Conservation (phyloP, 2,113 vertebrate genomes). For the Spea multiplicata region DNA sequence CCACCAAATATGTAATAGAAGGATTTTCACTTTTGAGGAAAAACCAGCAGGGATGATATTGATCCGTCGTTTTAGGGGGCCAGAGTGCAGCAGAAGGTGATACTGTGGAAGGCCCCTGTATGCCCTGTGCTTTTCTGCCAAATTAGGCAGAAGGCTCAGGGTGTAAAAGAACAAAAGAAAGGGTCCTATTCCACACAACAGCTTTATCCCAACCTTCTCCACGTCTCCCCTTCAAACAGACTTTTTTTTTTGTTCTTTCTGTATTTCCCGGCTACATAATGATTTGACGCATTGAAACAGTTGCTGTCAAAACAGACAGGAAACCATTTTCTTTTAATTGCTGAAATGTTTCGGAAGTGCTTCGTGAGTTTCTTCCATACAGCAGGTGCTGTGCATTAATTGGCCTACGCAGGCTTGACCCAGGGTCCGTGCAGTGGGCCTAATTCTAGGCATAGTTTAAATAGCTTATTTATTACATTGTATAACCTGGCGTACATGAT, state of each 20-base stretch:
- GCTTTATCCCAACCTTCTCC: conserved; percentile 57
- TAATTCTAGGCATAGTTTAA: conserved; percentile 76
- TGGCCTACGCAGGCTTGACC: conserved; percentile 94
- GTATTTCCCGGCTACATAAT: conserved; percentile 82
- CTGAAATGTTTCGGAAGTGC: conserved; percentile 83
- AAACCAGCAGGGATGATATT: conserved; percentile 86
- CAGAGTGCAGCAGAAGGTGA: conserved; percentile 87
- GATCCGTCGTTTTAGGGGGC: conserved; percentile 86
- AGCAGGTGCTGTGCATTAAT: conserved; percentile 97
- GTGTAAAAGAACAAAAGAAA: conserved; percentile 73
- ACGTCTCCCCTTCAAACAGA: conserved; percentile 61
- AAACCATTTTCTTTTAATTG: conserved; percentile 87
- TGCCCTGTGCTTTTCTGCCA: conserved; percentile 95
- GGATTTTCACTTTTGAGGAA: conserved; percentile 85
- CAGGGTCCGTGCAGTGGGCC: conserved; percentile 78
- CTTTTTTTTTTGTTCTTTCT: conserved; percentile 68
- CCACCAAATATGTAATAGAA: conserved; percentile 72
- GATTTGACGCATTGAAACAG: conserved; percentile 80
- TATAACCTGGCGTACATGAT: conserved; percentile 76
- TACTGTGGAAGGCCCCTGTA: conserved; percentile 78
- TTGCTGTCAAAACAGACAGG: conserved; percentile 81
- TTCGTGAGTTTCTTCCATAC: conserved; percentile 73
- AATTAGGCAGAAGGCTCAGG: conserved; percentile 93
- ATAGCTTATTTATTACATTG: conserved; percentile 89
- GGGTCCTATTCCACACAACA: conserved; percentile 69